Conservation (phyloP, 2,797 vertebrate species). For the Karalla daura region DNA sequence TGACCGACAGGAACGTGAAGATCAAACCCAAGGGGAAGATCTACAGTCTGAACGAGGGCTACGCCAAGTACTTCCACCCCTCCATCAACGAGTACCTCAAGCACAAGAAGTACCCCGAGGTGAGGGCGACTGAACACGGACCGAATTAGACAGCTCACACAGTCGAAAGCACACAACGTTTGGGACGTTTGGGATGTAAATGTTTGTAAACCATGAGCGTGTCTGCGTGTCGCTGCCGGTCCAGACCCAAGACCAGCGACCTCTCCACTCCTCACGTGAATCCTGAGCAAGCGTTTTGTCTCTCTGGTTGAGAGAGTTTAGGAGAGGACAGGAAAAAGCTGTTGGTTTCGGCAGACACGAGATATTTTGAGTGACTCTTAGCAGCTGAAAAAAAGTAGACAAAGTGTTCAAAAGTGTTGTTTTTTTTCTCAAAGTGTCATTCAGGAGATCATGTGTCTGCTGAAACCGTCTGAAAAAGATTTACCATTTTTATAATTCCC, state of each 20-base stretch:
- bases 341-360: no score
- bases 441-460: no score
- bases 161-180: background rate
- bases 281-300: slow-evolving; percentile 21
- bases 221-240: no score
- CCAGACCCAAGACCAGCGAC: slow-evolving; percentile 1
- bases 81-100: slow-evolving; percentile 93
- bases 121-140: slow-evolving; percentile 69
- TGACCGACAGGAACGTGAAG: slow-evolving; percentile 92
- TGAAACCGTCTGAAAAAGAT: no score
- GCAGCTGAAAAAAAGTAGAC: background rate
- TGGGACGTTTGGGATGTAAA: background rate
- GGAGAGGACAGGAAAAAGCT: rapidly evolving
- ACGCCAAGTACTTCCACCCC: slow-evolving; percentile 95
- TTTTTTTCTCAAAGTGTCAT: no score
- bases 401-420: background rate
- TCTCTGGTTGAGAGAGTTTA: slow-evolving; percentile 3
- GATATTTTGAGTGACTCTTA: background rate
- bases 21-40: slow-evolving; percentile 95
- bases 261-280: slow-evolving; percentile 23
- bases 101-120: slow-evolving; percentile 97
- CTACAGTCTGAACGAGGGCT: slow-evolving; percentile 96
- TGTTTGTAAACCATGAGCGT: no score
- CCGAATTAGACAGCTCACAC: background rate
- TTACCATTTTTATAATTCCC: no score